These are phyloP conservation scores for Bilobella aurantiaca DNA, from an alignment of 1,140 invertebrate species.

Conservation along the genomic window DNA sequence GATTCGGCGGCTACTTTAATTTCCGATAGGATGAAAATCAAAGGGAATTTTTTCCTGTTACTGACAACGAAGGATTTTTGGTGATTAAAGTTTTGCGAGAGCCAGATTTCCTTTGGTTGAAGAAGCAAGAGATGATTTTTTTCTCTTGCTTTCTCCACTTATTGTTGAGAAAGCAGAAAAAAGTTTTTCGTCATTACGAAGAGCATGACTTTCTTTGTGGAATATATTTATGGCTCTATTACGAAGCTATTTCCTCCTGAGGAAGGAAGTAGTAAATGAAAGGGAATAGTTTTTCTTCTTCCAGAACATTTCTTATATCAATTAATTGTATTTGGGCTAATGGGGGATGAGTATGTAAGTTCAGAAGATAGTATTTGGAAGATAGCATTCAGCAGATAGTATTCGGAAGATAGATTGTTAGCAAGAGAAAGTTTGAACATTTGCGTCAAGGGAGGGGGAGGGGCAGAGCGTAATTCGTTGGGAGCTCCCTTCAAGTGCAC, in stretches of 20 bases:
- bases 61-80: no score
- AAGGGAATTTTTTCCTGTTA: no score
- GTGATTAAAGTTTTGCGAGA: no score
- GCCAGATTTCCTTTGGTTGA: no score
- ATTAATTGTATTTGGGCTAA: constrained; percentile 3
- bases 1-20: no score
- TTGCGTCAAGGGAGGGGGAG: neutral
- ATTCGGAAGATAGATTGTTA: constrained; percentile 5
- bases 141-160: neutral
- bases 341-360: neutral
- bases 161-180: constrained; percentile 5
- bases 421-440: constrained; percentile 12
- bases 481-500: constrained; percentile 2
- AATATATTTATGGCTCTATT: constrained; percentile 4
- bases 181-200: neutral
- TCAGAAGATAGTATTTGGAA: neutral
- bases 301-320: constrained; percentile 5
- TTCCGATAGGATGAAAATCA: no score
- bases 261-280: neutral
- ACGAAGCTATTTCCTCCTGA: neutral
- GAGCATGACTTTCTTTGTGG: no score
- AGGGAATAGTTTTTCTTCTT: neutral
- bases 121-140: no score
- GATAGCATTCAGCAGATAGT: neutral
- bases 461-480: neutral